phyloP scores from a whole-genome alignment of 1,140 invertebrate genomes.

The Andricus grossulariae region DNA sequence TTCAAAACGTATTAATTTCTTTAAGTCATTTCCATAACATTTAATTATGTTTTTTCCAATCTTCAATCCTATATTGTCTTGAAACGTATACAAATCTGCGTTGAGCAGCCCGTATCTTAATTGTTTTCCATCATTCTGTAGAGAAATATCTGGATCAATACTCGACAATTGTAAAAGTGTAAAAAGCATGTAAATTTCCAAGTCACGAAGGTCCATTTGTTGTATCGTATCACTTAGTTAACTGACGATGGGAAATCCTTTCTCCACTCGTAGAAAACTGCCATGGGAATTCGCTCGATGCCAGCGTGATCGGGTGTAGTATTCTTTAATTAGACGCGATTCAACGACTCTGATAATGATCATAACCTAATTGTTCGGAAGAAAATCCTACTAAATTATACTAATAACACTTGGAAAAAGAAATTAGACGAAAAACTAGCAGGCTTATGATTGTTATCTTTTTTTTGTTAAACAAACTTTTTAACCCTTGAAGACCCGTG shows the following conservation, averaged over 20 bases:
- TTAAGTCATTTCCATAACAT: too few species aligned
- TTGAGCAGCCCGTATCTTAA: too few species aligned
- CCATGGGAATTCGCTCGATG: slow-evolving; percentile 48
- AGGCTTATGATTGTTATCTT: too few species aligned
- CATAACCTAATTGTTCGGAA: background rate
- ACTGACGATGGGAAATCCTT: slow-evolving; percentile 58
- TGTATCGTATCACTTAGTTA: slow-evolving; percentile 49
- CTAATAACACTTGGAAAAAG: too few species aligned
- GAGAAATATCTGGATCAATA: too few species aligned
- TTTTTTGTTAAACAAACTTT: too few species aligned
- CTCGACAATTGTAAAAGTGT: slow-evolving; percentile 3
- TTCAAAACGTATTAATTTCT: too few species aligned
- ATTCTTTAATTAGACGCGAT: slow-evolving; percentile 15
- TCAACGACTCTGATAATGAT: slow-evolving; percentile 14
- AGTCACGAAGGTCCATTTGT: slow-evolving; percentile 54
- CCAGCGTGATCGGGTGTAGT: slow-evolving; percentile 44
- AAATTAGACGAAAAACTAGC: too few species aligned
- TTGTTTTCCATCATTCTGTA: too few species aligned
- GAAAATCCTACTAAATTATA: background rate
- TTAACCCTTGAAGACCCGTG: too few species aligned
- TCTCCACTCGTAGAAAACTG: slow-evolving; percentile 51
- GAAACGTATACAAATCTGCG: too few species aligned
- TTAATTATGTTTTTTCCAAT: slow-evolving; percentile 38
- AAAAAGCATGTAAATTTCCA: slow-evolving; percentile 44
- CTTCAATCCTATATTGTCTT: background rate